phyloP scores from a whole-genome alignment of 2,113 vertebrate genomes.

The Artemisiospiza belli region DNA sequence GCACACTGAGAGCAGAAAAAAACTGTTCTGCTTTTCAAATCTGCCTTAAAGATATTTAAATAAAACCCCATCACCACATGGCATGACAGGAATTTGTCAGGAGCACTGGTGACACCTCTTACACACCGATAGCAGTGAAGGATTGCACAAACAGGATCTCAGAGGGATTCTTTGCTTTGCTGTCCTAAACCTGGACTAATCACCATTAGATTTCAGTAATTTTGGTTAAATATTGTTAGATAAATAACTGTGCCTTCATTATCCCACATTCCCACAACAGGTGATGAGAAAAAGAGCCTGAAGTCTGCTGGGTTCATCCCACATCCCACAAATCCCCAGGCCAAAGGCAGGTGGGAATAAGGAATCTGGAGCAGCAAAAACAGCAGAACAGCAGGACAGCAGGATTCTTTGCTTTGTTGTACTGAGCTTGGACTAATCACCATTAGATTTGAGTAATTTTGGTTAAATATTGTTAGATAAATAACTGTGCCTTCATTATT shows the following conservation, averaged over 20 bases:
- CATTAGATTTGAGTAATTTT: neutral
- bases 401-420: neutral
- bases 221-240: neutral
- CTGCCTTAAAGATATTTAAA: neutral
- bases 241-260: neutral
- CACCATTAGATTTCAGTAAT: neutral
- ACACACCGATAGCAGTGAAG: neutral
- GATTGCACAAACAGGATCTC: neutral
- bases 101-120: neutral
- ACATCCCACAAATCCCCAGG: neutral
- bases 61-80: neutral
- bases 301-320: neutral
- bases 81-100: neutral
- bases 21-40: neutral
- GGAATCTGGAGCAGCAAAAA: neutral
- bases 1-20: accelerated
- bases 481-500: neutral
- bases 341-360: neutral
- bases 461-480: neutral
- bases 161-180: neutral
- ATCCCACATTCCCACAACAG: accelerated
- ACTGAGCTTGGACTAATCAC: neutral
- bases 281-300: neutral
- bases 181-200: neutral
- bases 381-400: neutral